phyloP scores from a whole-genome alignment of 2,888 invertebrate genomes.

The Yponomeuta plumbellus region DNA sequence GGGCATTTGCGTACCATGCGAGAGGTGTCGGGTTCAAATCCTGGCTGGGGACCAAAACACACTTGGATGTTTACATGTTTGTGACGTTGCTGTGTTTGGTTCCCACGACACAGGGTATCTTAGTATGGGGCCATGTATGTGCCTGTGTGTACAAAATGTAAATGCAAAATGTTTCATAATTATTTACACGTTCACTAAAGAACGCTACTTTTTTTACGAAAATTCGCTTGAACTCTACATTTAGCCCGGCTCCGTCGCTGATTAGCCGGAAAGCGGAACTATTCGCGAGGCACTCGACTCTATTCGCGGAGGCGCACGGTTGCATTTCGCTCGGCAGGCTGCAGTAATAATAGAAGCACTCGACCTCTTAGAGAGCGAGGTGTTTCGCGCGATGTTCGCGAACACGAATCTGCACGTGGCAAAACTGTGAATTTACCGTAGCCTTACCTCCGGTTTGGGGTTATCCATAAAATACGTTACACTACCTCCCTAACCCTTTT shows the following conservation, averaged over 20 bases:
- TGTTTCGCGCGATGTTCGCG: slow-evolving; percentile 47
- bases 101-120: too few relatives aligned
- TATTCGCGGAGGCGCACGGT: slow-evolving; percentile 34
- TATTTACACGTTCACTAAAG: background rate
- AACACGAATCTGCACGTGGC: slow-evolving; percentile 23
- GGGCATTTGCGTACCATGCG: too few relatives aligned
- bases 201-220: background rate
- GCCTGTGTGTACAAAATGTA: too few relatives aligned
- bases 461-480: too few relatives aligned
- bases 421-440: background rate
- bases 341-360: slow-evolving; percentile 63
- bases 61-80: too few relatives aligned
- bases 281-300: slow-evolving; percentile 28
- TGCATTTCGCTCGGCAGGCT: slow-evolving; percentile 25
- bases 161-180: too few relatives aligned
- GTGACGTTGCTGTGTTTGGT: too few relatives aligned
- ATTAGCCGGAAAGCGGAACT: slow-evolving; percentile 68
- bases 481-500: too few relatives aligned
- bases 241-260: slow-evolving; percentile 39
- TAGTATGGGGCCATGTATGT: too few relatives aligned
- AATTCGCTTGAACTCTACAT: slow-evolving; percentile 15
- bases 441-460: background rate
- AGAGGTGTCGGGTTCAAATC: too few relatives aligned
- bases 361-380: slow-evolving; percentile 57
- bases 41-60: too few relatives aligned